phyloP scores from a whole-genome alignment of 1,140 invertebrate genomes.

The Macrocentrus cingulum region DNA sequence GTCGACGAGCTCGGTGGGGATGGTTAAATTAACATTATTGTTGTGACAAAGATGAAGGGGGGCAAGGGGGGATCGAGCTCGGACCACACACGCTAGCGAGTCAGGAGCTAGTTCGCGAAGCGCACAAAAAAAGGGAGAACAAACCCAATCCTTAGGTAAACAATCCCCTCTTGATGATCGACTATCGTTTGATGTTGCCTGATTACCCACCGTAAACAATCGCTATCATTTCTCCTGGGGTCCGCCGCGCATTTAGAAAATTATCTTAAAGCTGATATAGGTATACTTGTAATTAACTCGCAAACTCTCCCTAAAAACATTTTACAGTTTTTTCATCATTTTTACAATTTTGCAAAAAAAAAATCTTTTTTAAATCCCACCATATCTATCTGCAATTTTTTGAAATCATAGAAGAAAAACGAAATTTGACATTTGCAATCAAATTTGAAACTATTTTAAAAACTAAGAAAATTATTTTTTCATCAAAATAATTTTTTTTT shows the following conservation, averaged over 20 bases:
- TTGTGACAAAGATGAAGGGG: slow-evolving; percentile 53
- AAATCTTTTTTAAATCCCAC: no score
- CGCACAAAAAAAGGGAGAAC: slow-evolving; percentile 24
- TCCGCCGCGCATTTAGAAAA: not conserved
- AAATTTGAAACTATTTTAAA: no score
- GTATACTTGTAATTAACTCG: no score
- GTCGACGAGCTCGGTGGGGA: slow-evolving; percentile 31
- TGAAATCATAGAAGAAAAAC: no score
- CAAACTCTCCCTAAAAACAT: no score
- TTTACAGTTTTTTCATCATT: no score
- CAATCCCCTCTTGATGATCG: slow-evolving; percentile 60
- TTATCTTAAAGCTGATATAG: not conserved
- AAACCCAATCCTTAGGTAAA: slow-evolving; percentile 47
- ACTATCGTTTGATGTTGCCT: slow-evolving; percentile 58
- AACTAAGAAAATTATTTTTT: no score
- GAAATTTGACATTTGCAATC: no score
- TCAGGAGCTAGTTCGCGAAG: not conserved
- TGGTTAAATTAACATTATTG: slow-evolving; percentile 61
- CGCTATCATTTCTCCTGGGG: slow-evolving; percentile 30
- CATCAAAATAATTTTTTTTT: no score
- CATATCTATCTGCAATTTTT: no score
- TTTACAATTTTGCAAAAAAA: no score
- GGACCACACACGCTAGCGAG: not conserved
- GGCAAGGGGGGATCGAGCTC: slow-evolving; percentile 21
- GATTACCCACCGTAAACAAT: slow-evolving; percentile 60